Conservation (phyloP, 2,888 invertebrate genomes). For the Colostygia pectinataria region DNA sequence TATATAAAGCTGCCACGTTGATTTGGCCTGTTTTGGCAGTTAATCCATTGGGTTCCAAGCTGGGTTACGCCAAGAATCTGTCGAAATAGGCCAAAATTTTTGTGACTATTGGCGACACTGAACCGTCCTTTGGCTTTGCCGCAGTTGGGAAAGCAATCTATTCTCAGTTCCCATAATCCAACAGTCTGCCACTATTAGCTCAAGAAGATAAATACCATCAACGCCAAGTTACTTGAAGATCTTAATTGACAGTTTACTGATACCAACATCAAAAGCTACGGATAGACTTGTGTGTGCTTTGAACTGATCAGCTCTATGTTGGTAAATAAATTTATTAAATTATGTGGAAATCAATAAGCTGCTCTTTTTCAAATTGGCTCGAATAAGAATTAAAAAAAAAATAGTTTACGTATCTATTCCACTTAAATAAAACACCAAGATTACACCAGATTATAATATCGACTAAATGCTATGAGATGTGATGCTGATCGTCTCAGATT, state of each 20-base stretch:
- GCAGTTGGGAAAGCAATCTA: conserved; percentile 1
- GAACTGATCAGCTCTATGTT: too few relatives aligned
- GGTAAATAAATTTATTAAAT: too few relatives aligned
- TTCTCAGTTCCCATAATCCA: neutral
- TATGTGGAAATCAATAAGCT: too few relatives aligned
- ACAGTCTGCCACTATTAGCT: neutral
- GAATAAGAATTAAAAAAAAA: conserved; percentile 39
- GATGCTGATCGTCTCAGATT: conserved; percentile 4
- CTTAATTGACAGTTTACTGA: conserved; percentile 46
- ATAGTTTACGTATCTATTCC: conserved; percentile 41
- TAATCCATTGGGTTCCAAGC: neutral
- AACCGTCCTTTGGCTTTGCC: neutral
- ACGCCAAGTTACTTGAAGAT: conserved; percentile 41
- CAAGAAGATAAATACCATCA: neutral
- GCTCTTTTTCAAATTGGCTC: too few relatives aligned
- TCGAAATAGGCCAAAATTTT: conserved; percentile 6
- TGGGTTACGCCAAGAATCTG: neutral
- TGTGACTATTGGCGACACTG: conserved; percentile 2
- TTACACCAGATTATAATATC: conserved; percentile 5
- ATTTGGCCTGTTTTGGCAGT: conserved; percentile 8
- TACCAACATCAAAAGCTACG: conserved; percentile 18
- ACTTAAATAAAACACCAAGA: conserved; percentile 8
- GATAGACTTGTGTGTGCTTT: too few relatives aligned
- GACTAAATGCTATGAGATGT: conserved; percentile 17
- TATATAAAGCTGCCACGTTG: conserved; percentile 2